Evolutionary conservation across 2,888 invertebrate species (phyloP).

Genomic region (Machimus atricapillus): DNA sequence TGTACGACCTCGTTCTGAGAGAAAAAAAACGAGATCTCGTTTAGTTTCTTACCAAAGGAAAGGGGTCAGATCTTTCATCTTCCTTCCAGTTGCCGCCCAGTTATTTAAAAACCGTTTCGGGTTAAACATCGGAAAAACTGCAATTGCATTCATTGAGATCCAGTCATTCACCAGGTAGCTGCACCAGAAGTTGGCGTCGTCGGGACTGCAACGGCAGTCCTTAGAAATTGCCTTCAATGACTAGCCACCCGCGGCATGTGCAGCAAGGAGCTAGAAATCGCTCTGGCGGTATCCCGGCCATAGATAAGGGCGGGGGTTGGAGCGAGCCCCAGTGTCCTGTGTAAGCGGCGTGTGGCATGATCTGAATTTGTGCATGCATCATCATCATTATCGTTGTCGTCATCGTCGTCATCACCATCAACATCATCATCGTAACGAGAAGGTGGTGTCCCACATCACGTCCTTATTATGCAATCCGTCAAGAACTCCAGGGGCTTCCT

Average conservation of each 20-base stretch:
- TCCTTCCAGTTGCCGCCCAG: neutral
- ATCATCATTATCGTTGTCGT: neutral
- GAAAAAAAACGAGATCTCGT: neutral
- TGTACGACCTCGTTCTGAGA: neutral
- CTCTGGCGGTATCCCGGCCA: neutral
- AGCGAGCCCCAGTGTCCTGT: neutral
- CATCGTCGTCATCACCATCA: neutral
- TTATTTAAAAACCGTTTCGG: neutral
- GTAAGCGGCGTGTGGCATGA: neutral
- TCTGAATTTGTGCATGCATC: neutral
- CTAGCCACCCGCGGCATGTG: neutral
- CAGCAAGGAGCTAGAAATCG: neutral
- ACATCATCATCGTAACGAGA: neutral
- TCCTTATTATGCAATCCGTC: neutral
- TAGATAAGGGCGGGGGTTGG: neutral
- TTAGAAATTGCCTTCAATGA: neutral
- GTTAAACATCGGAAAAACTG: constrained; percentile 4
- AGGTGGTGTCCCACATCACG: constrained; percentile 1
- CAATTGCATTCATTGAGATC: neutral
- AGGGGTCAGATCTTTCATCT: neutral
- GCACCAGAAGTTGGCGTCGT: neutral
- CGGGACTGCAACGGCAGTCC: neutral
- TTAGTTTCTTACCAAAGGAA: neutral
- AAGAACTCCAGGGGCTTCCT: neutral
- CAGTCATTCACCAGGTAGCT: neutral